phyloP scores from a whole-genome alignment of 92 coral and sea anemone species.

The Galaxea fascicularis region DNA sequence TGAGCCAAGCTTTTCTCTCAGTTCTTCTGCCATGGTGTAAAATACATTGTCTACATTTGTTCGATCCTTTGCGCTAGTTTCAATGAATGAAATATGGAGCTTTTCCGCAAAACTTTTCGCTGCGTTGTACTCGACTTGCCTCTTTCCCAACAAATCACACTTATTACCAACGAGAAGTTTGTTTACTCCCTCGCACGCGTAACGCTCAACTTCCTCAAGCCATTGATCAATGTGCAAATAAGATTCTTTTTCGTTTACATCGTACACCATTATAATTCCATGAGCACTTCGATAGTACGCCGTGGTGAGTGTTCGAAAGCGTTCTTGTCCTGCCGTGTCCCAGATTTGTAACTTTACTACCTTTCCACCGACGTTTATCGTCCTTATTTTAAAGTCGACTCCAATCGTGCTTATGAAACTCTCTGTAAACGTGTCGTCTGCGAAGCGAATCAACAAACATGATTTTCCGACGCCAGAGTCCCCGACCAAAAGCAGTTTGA shows the following conservation, averaged over 20 bases:
- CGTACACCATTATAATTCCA: conserved; percentile 92
- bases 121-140: conserved; percentile 86
- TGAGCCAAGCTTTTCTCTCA: conserved; percentile 86
- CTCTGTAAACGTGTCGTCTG: conserved; percentile 95
- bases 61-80: conserved; percentile 96
- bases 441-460: conserved; percentile 96
- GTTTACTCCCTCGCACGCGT: conserved; percentile 91
- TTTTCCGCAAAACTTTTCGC: conserved; percentile 90
- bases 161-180: conserved; percentile 93
- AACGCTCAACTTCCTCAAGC: conserved; percentile 88
- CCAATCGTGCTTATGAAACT: conserved; percentile 98
- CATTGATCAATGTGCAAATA: conserved; percentile 88
- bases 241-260: conserved; percentile 90
- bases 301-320: conserved; percentile 94
- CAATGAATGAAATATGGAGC: conserved; percentile 86
- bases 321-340: conserved; percentile 99
- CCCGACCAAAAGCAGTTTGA: conserved; percentile 92
- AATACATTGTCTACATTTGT: conserved; percentile 94
- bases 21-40: conserved; percentile 92
- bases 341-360: conserved; percentile 91
- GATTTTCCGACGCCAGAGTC: conserved; percentile 99
- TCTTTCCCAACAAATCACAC: conserved; percentile 83
- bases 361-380: conserved; percentile 83
- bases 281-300: conserved; percentile 99
- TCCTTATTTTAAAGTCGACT: conserved; percentile 98